Evolutionary conservation across 2,888 invertebrate species (phyloP), one percentile per base, ranked within the genome.

Genomic region (Silvanus unidentatus): DNA sequence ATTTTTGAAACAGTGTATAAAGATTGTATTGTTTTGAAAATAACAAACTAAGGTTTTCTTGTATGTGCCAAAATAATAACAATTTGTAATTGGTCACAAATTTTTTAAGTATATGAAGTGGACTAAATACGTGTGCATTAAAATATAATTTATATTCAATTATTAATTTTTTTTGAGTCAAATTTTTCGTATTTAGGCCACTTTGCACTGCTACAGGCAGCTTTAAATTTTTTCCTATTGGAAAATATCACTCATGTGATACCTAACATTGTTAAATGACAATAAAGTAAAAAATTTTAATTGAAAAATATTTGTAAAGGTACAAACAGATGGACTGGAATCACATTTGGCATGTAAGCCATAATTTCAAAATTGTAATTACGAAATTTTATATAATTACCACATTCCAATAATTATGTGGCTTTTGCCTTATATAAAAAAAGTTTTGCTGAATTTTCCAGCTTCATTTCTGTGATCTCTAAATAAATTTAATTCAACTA

Each of bases 381-480:
- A 32, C 32, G n/a, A 32, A 32, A 32, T 32, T 32, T 32, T 32
- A 28, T 32, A 32, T 32, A 40, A 43, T 45, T 47, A 54, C 48
- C 58, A 58, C 59, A 60, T 60, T 60, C 59, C 59, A 59, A 55
- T 50, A 49, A 45, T 54, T 53, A 16, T 37, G 53, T 53, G 52
- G 53, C 58, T 48, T 50, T 55, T 54, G 54, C 55, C 55, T 53
- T 51, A 50, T 37, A 48, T 48, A 48, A 45, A 47, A 49, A 50
- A 45, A 49, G 49, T 47, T 45, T 55, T 53, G 55, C 56, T 58
- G 58, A 59, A 53, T 36, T 54, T 66, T 70, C 68, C 69, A 68
- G 69, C 68, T 69, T 68, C 68, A 59, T 69, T 70, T 69, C 71
- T 71, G 71, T 71, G 71, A 71, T 71, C 71, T 71, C 71, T 67